Evolutionary conservation across 2,113 vertebrate species (phyloP).

Genomic region (Oriolus oriolus): DNA sequence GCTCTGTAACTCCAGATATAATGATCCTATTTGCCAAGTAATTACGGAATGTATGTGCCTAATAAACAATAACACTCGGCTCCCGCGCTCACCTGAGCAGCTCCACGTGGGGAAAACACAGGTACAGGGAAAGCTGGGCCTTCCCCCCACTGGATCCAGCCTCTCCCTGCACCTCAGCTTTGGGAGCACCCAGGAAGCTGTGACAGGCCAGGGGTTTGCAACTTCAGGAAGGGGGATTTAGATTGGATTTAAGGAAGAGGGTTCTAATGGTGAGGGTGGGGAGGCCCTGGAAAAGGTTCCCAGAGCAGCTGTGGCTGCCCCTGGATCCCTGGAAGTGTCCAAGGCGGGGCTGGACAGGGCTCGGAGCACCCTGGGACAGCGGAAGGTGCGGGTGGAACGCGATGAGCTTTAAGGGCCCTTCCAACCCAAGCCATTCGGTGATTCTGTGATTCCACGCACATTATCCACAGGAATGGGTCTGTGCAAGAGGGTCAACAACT

Average conservation of each 20-base stretch:
- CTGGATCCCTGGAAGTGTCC: neutral
- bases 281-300: neutral
- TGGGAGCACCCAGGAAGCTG: neutral
- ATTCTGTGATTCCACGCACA: too few relatives aligned
- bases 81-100: neutral
- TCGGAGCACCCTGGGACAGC: neutral
- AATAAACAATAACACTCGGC: constrained; percentile 23
- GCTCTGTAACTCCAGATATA: constrained; percentile 42
- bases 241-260: neutral
- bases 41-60: constrained; percentile 20
- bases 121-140: too few relatives aligned
- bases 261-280: neutral
- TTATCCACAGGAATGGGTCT: neutral
- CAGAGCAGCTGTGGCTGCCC: neutral
- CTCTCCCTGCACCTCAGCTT: neutral
- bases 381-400: neutral
- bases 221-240: neutral
- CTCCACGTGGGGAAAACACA: neutral
- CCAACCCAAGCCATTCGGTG: neutral
- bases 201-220: neutral
- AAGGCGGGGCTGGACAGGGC: neutral
- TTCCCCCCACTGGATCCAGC: rapidly evolving
- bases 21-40: constrained; percentile 31
- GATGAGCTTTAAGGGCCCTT: neutral
- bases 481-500: rapidly evolving